These are phyloP conservation scores for Paelopatides confundens DNA, from an alignment of 53 echinoderm and acorn worm genomes.

Conservation along the genomic window DNA sequence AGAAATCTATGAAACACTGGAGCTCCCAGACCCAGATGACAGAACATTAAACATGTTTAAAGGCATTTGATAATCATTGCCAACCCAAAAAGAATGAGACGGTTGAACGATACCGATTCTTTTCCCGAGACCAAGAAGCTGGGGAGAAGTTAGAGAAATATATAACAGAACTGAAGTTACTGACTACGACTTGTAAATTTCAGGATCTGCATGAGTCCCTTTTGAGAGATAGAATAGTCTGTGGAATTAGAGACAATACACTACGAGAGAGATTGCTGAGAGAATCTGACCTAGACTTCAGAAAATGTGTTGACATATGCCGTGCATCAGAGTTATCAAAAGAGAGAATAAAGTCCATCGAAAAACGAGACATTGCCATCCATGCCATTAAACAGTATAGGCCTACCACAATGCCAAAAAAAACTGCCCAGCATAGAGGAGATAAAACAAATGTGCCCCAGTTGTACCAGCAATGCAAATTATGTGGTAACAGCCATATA, in stretches of 20 bases:
- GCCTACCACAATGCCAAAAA: too few relatives aligned
- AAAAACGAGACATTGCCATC: too few relatives aligned
- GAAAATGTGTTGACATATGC: conserved; percentile 44
- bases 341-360: conserved; percentile 26
- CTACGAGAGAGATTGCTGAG: conserved; percentile 57
- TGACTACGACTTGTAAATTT: conserved; percentile 62
- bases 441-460: too few relatives aligned
- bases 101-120: conserved; percentile 56
- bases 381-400: too few relatives aligned
- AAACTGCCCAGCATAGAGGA: too few relatives aligned
- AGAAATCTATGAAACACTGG: conserved; percentile 33
- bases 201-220: conserved; percentile 36
- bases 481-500: too few relatives aligned
- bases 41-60: background rate
- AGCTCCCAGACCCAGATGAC: conserved; percentile 18
- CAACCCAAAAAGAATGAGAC: conserved; percentile 51
- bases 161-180: conserved; percentile 45
- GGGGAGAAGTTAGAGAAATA: conserved; percentile 49
- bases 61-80: conserved; percentile 56
- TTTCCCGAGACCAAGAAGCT: conserved; percentile 55
- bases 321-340: conserved; percentile 54
- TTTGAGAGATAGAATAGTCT: conserved; percentile 51
- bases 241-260: conserved; percentile 35
- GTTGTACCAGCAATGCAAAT: too few relatives aligned
- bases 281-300: background rate